phyloP scores from a whole-genome alignment of 2,888 invertebrate species.

The Yponomeuta cagnagella region DNA sequence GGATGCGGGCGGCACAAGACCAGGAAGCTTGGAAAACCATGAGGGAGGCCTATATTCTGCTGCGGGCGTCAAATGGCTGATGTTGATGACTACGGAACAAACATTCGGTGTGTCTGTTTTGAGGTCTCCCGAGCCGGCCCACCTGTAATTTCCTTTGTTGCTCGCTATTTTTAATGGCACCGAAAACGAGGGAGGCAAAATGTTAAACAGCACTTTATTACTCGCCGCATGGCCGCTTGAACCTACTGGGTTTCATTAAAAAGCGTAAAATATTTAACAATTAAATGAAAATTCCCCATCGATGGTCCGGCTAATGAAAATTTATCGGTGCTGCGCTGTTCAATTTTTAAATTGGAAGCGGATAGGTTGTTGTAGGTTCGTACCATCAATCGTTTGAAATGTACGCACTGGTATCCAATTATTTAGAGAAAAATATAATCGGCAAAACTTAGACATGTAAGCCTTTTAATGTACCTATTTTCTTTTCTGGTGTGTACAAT shows the following conservation, averaged over 20 bases:
- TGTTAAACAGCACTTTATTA: background rate
- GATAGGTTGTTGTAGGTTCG: too few relatives aligned
- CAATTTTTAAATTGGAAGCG: background rate
- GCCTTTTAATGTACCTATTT: too few relatives aligned
- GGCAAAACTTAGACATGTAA: too few relatives aligned
- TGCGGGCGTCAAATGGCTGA: too few relatives aligned
- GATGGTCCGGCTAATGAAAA: background rate
- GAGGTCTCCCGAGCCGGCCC: background rate
- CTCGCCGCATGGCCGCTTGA: background rate
- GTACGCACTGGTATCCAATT: too few relatives aligned
- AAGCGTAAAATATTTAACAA: background rate
- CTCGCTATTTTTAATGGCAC: background rate
- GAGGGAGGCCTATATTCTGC: too few relatives aligned
- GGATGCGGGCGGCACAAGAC: too few relatives aligned
- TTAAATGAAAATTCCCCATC: conserved; percentile 1
- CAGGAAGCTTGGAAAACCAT: too few relatives aligned
- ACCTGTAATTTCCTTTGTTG: background rate
- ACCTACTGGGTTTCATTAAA: background rate
- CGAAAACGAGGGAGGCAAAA: background rate
- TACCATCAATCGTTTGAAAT: too few relatives aligned
- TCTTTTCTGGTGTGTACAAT: too few relatives aligned
- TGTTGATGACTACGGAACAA: too few relatives aligned
- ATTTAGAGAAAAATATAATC: too few relatives aligned
- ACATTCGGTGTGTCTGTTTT: background rate
- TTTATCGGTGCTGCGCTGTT: background rate